phyloP scores from a whole-genome alignment of 1,140 invertebrate genomes.

The Scaptodrosophila lebanonensis region DNA sequence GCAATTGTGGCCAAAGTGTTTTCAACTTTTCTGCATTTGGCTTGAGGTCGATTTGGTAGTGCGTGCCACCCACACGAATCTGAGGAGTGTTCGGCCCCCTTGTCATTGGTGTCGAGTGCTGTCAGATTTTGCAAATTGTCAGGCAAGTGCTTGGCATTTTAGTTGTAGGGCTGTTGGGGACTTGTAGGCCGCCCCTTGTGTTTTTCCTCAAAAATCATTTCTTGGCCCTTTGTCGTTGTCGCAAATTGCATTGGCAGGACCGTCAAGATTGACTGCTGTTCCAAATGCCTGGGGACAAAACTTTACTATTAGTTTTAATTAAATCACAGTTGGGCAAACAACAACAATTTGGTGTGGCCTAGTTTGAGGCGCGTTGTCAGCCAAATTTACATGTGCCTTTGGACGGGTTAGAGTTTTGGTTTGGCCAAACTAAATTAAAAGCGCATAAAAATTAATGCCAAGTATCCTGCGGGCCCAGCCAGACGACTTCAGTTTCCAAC shows the following conservation, averaged over 20 bases:
- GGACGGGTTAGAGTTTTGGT: too few relatives aligned
- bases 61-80: background rate
- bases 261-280: constrained; percentile 50
- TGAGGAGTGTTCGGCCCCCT: constrained; percentile 16
- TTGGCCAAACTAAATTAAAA: constrained; percentile 64
- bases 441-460: constrained; percentile 65
- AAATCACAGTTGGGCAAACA: constrained; percentile 44
- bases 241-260: constrained; percentile 37
- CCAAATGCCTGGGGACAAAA: constrained; percentile 32
- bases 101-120: constrained; percentile 19
- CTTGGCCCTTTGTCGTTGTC: constrained; percentile 40
- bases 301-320: constrained; percentile 72
- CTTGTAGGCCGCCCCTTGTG: constrained; percentile 15
- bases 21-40: constrained; percentile 46
- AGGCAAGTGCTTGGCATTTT: constrained; percentile 40
- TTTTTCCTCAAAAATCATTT: constrained; percentile 32
- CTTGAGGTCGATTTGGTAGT: constrained; percentile 35
- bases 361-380: constrained; percentile 42
- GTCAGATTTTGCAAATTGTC: constrained; percentile 53
- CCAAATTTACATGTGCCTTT: too few relatives aligned
- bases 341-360: constrained; percentile 43
- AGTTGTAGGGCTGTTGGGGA: constrained; percentile 24
- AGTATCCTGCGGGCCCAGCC: constrained; percentile 3
- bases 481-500: constrained; percentile 28
- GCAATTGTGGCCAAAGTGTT: constrained; percentile 54